A percentile compares a stretch with the other conserved stretches of the same genome.
Conservation (phyloP, 2,113 vertebrate genomes). For the Typhlomys cinereus region DNA sequence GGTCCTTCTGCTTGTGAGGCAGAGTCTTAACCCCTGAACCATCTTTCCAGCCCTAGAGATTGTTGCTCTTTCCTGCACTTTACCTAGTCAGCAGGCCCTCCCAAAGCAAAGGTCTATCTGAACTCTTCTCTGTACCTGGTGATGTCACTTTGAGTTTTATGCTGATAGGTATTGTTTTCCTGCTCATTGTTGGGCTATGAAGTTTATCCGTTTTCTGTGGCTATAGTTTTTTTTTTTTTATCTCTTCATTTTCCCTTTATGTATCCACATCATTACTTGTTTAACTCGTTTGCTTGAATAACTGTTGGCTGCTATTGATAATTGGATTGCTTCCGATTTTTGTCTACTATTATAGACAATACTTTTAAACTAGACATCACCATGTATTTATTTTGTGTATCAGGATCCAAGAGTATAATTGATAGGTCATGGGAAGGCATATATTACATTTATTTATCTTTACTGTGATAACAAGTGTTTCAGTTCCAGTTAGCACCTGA, state of each 20-base stretch:
- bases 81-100: not conserved
- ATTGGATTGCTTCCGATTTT: not conserved
- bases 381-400: not conserved
- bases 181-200: not conserved
- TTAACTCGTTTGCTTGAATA: slow-evolving; percentile 1
- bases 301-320: not conserved
- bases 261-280: not conserved
- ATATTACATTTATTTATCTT: not conserved
- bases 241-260: not conserved
- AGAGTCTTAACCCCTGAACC: too few relatives aligned
- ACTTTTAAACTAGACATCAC: not conserved
- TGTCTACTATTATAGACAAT: not conserved
- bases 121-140: not conserved
- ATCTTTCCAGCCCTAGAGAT: too few relatives aligned
- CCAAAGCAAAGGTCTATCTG: not conserved
- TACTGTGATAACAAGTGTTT: not conserved
- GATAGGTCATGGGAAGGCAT: not conserved
- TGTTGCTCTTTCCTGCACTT: too few relatives aligned
- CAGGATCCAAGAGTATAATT: not conserved
- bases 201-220: not conserved
- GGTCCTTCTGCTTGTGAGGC: too few relatives aligned
- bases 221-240: not conserved
- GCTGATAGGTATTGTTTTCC: not conserved
- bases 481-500: not conserved
- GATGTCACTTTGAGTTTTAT: not conserved